Conservation (phyloP, 64 coral and sea anemone genomes). For the Pocillopora damicornis region DNA sequence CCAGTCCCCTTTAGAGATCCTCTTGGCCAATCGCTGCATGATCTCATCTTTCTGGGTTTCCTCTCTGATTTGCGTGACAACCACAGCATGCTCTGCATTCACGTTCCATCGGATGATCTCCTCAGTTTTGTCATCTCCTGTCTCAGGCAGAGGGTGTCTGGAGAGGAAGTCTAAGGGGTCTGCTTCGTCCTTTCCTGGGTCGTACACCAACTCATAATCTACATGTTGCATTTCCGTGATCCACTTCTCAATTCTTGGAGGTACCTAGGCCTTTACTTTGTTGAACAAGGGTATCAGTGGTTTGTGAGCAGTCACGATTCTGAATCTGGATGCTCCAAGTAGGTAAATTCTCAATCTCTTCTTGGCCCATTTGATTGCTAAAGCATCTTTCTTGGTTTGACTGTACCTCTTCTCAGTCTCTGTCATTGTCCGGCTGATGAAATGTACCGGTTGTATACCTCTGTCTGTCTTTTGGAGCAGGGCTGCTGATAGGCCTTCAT, state of each 20-base stretch:
- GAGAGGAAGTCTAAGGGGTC: neutral
- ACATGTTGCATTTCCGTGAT: slow-evolving; percentile 18
- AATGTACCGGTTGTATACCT: slow-evolving; percentile 16
- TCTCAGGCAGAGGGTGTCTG: neutral
- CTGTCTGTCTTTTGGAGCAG: neutral
- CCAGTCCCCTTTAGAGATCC: slow-evolving; percentile 27
- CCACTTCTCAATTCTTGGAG: neutral
- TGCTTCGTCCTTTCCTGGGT: neutral
- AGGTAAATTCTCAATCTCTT: neutral
- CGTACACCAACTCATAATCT: slow-evolving; percentile 34
- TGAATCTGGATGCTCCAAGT: slow-evolving; percentile 19
- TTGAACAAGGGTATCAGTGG: neutral
- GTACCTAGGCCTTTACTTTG: slow-evolving; percentile 7
- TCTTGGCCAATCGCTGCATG: neutral
- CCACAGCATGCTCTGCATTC: too few species aligned
- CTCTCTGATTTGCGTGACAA: slow-evolving; percentile 7
- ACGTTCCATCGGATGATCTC: neutral
- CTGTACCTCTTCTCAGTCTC: neutral
- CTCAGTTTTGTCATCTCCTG: too few species aligned
- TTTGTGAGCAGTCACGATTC: slow-evolving; percentile 22
- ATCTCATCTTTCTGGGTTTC: slow-evolving; percentile 29
- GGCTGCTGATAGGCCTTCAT: slow-evolving; percentile 3
- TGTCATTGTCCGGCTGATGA: slow-evolving; percentile 19
- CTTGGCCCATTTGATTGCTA: neutral
- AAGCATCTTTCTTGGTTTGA: neutral